phyloP scores from a whole-genome alignment of 2,888 invertebrate species.

The Andricus quercusramuli region DNA sequence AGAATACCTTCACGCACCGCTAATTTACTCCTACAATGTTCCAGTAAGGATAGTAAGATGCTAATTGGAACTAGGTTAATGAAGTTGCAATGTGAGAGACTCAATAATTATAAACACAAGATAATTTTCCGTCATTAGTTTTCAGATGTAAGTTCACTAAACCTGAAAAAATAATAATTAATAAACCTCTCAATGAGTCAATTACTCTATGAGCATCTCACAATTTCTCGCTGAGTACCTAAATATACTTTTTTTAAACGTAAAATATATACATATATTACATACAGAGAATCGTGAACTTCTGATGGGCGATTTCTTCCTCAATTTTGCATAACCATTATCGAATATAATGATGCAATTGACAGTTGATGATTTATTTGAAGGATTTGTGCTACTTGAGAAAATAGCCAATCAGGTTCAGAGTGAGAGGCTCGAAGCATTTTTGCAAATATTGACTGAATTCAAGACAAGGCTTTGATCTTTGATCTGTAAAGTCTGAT shows the following conservation, averaged over 20 bases:
- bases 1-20: conserved; percentile 6
- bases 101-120: conserved; percentile 1
- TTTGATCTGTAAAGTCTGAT: neutral
- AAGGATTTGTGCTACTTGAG: neutral
- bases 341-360: neutral
- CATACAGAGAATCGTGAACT: neutral
- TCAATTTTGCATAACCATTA: neutral
- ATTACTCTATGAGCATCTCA: neutral
- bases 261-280: neutral
- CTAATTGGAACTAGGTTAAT: conserved; percentile 18
- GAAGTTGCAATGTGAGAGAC: conserved; percentile 7
- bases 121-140: neutral
- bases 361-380: neutral
- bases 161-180: neutral
- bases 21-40: conserved; percentile 24
- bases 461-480: neutral
- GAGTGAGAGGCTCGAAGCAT: neutral
- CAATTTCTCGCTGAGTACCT: neutral
- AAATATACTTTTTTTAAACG: neutral
- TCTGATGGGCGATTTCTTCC: neutral
- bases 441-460: neutral
- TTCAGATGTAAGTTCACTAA: neutral
- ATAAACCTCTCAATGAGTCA: neutral
- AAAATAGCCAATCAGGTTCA: neutral
- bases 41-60: neutral